Percentiles rank a stretch among this genome's conserved stretches.
Conservation (phyloP, 2,797 vertebrate species). For the Anniella stebbinsi region DNA sequence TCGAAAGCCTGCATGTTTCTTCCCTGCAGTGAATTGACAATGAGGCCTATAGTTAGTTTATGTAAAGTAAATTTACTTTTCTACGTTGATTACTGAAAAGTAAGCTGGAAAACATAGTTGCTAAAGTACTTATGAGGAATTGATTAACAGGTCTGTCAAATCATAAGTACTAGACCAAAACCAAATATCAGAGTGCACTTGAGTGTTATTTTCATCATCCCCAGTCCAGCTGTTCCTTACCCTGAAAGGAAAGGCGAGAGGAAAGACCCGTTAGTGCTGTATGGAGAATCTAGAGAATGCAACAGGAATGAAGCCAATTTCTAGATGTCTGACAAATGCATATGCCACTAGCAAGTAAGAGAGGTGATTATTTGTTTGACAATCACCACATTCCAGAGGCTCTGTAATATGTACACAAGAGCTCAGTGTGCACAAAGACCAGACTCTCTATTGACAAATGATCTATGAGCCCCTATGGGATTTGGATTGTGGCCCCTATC, state of each 20-base stretch:
- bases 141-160: conserved; percentile 16
- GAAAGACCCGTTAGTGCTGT: not conserved
- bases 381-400: not conserved
- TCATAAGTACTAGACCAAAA: conserved; percentile 13
- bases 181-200: conserved; percentile 1
- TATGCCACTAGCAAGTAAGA: not conserved
- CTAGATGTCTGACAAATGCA: conserved; percentile 3
- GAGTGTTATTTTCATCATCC: not conserved
- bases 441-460: not conserved
- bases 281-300: not conserved
- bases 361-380: not conserved
- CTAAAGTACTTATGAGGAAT: conserved; percentile 13
- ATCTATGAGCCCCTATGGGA: not conserved
- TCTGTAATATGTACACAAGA: not conserved
- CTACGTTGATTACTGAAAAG: conserved; percentile 7
- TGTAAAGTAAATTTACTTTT: conserved; percentile 25
- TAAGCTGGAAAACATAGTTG: conserved; percentile 19
- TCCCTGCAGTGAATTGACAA: conserved; percentile 1
- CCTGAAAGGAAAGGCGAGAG: not conserved
- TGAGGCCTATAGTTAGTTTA: conserved; percentile 4
- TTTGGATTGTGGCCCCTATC: not conserved
- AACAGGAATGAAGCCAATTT: conserved; percentile 11
- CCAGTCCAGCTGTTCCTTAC: not conserved
- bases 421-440: not conserved
- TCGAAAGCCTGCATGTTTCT: not conserved